Conservation (phyloP, 2,888 invertebrate genomes). For the Caenorhabditis auriculariae region DNA sequence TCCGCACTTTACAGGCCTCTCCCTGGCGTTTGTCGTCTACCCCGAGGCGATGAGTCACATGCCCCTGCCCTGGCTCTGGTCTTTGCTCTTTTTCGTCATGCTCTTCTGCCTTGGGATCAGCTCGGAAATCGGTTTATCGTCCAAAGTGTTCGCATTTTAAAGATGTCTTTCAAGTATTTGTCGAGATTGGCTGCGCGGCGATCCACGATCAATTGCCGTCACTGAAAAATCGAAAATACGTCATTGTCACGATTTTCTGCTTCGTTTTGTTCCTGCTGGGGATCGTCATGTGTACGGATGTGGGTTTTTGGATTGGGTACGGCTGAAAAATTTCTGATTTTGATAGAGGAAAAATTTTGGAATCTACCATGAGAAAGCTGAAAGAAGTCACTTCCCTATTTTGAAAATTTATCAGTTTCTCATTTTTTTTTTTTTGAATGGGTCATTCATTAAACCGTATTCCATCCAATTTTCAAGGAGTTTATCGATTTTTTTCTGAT, state of each 20-base stretch:
- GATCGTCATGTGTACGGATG: constrained; percentile 42
- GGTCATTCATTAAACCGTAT: no score
- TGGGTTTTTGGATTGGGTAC: no score
- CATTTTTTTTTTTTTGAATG: no score
- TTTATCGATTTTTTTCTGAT: no score
- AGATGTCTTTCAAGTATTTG: constrained; percentile 4
- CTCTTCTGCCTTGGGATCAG: constrained; percentile 64
- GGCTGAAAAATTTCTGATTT: no score
- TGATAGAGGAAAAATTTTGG: no score
- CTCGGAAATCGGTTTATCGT: constrained; percentile 27
- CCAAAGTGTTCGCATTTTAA: constrained; percentile 40
- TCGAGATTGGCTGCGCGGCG: constrained; percentile 34
- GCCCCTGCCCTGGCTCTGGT: constrained; percentile 64
- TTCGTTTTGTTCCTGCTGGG: constrained; percentile 34
- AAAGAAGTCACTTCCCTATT: no score
- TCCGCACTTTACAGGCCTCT: constrained; percentile 60
- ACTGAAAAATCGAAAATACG: constrained; percentile 32
- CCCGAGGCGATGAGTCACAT: constrained; percentile 63
- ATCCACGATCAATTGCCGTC: constrained; percentile 43
- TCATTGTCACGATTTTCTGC: constrained; percentile 35
- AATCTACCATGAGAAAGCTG: no score
- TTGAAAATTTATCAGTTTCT: no score
- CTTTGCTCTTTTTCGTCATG: constrained; percentile 65
- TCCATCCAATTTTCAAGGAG: no score
- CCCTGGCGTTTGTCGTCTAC: constrained; percentile 65